Percentiles rank a stretch among this genome's conserved stretches.
phyloP scores from a whole-genome alignment of 2,797 vertebrate genomes.

The Thunnus albacares region DNA sequence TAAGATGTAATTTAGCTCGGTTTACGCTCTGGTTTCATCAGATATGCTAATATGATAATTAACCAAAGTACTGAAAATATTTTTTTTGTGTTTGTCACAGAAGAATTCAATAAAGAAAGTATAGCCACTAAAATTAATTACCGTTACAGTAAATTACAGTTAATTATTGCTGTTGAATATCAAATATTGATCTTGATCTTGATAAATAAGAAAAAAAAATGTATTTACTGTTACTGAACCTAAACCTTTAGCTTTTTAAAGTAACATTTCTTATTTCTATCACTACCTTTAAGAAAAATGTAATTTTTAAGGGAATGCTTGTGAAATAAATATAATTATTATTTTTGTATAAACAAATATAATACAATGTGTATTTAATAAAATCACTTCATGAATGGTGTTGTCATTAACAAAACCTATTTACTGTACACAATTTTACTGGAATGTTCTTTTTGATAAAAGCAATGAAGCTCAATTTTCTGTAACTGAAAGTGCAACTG shows the following conservation, averaged over 20 bases:
- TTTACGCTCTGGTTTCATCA: too few relatives aligned
- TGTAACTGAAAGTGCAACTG: constrained; percentile 13
- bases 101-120: too few relatives aligned
- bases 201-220: neutral
- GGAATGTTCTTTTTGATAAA: constrained; percentile 3
- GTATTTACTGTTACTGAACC: neutral
- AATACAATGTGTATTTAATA: neutral
- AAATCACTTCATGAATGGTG: neutral
- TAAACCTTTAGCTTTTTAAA: neutral
- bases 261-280: neutral
- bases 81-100: too few relatives aligned
- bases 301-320: neutral
- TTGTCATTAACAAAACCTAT: neutral
- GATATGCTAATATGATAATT: too few relatives aligned
- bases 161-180: too few relatives aligned
- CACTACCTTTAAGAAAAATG: neutral
- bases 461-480: neutral
- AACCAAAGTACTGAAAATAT: too few relatives aligned
- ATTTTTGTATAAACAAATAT: too few relatives aligned
- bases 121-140: too few relatives aligned
- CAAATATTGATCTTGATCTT: too few relatives aligned
- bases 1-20: too few relatives aligned
- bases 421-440: neutral
- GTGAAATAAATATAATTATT: neutral
- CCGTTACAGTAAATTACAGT: too few relatives aligned